Evolutionary conservation across 2,113 vertebrate species (phyloP), one percentile per base, ranked within the genome.

Genomic region (Craseonycteris thonglongyai): DNA sequence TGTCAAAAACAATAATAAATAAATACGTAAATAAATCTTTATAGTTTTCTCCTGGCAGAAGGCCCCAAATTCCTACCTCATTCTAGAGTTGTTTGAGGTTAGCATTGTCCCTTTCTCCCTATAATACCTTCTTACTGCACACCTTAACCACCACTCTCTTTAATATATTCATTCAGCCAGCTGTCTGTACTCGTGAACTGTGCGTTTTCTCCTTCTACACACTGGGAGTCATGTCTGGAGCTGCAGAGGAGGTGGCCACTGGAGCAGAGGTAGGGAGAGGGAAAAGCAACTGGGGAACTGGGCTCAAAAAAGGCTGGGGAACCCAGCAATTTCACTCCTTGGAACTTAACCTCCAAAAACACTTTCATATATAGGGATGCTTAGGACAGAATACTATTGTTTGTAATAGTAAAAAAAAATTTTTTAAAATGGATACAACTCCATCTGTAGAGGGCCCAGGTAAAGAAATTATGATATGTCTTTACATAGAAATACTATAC

Each of bases 141-240:
- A 75, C 22, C 14, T 18, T 33, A 26, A 33, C 30, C 56, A 66
- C 58, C 35, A n/a, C 13, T 28, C 2, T 90, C 74, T 96, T 83
- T 90, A 82, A 71, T 87, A 13, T 91, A 35, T 94, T 81, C 71
- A 38, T 74, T 0, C 92, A 99, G 99, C 99, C 99, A 0, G 99
- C 99, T 0, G 99, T 99, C 78, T 99, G 99, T 98, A 99, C 99
- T 47, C 98, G 99, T 87, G 99, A 99, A 90, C 98, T 99, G 93
- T 99, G 99, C 0, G 99, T 99, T 96, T 99, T 99, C 98, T 99
- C 99, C 93, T 99, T 99, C 98, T 99, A 99, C 98, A 99, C 99
- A 1, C 97, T 99, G 98, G 99, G 99, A 3, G 99, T 99, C 97
- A 99, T 99, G 99, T 99, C 99, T 0, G 99, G 99, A 14, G 99